Evolutionary conservation across 2,797 vertebrate genomes (phyloP), one percentile per base, ranked within the genome.

Genomic region (Sebastes alutus): DNA sequence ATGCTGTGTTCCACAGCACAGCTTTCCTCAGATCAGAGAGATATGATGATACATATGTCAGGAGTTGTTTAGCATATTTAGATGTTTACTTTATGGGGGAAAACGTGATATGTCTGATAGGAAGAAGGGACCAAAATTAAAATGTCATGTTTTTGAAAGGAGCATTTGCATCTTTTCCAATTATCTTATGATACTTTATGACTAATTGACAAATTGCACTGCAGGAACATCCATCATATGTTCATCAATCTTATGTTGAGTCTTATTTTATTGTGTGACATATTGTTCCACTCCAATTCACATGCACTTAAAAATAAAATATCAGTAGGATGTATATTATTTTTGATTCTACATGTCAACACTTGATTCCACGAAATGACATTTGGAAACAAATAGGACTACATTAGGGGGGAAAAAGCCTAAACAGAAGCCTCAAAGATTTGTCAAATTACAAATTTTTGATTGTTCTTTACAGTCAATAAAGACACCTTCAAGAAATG

Each of bases 1-100:
- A 83, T 70, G 78, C 72, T 75, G 62, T 77, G 63, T 88, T 82
- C 83, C 64, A 13, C 33, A 56, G 73, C 74, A 38, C 68, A 33
- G 74, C 29, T 68, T 86, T 42, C 25, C 56, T 80, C 65, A 33
- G 72, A 84, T 87, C 67, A 70, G 46, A 79, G 61, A 69, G 58
- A 81, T 75, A 18, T 10, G 49, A 42, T 46, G 83, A 87, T 88
- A 80, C 87, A 87, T 78, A 77, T 83, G 80, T 81, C 90, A 73
- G 81, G 54, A 22, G 70, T 72, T 69, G 56, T 70, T 58, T 76
- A 30, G 18, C 64, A n/a, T 67, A 29, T 84, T 78, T 59, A 63
- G 60, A 64, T 72, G 54, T 77, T 81, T 63, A 65, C 69, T 75
- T 56, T 5, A 35, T 12, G 18, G 27, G 3, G 12, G n/a, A 7